Percentiles rank a stretch among this genome's conserved stretches.
Conservation (phyloP, 2,113 vertebrate species). For the Vulpes ferrilata region DNA sequence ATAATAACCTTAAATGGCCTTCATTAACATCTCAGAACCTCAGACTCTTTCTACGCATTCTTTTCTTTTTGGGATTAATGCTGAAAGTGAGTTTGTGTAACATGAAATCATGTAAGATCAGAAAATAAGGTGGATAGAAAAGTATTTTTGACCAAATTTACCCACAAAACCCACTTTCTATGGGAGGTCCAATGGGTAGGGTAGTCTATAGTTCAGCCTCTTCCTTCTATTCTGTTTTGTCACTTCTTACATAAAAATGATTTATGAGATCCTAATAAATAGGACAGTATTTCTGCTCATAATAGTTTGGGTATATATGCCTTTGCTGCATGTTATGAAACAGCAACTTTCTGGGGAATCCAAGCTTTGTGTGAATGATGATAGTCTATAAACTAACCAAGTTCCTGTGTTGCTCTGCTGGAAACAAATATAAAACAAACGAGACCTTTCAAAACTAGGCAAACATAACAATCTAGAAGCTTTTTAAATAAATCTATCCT, state of each 20-base stretch:
- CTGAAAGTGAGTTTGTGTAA: background rate
- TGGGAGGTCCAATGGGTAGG: background rate
- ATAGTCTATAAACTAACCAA: background rate
- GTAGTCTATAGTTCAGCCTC: background rate
- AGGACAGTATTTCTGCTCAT: background rate
- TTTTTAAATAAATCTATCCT: background rate
- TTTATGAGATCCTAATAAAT: background rate
- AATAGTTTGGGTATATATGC: background rate
- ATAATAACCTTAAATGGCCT: background rate
- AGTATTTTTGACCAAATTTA: background rate
- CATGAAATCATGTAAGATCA: background rate
- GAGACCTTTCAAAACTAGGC: background rate
- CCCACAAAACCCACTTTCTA: background rate
- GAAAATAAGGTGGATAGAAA: background rate
- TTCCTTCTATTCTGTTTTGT: background rate
- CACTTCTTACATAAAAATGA: background rate
- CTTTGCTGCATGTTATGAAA: background rate
- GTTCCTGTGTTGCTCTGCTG: background rate
- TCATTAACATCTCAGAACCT: background rate
- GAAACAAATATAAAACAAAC: constrained; percentile 7
- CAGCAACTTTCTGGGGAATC: background rate
- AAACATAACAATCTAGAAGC: background rate
- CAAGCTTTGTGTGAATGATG: background rate
- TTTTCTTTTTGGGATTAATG: constrained; percentile 7
- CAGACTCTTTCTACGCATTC: background rate